A percentile compares a stretch with the other conserved stretches of the same genome.
Evolutionary conservation across 1,140 invertebrate species (phyloP).

Genomic region (Thalassaphorura encarpata): DNA sequence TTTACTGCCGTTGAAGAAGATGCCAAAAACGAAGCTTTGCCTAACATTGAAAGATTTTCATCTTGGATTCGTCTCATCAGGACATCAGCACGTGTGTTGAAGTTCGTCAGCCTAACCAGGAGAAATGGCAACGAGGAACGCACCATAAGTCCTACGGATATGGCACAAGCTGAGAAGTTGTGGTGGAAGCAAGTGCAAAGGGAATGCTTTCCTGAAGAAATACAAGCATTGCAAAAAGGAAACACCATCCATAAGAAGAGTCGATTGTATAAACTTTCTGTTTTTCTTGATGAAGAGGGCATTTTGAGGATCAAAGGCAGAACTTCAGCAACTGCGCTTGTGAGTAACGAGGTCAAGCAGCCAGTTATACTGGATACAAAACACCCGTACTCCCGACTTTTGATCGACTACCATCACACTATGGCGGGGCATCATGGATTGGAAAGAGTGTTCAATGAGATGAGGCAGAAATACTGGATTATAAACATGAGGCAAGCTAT

Average conservation of each 20-base stretch:
- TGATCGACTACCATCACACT: constrained; percentile 10
- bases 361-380: constrained; percentile 16
- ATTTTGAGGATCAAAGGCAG: constrained; percentile 12
- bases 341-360: not conserved
- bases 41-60: too few species aligned
- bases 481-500: constrained; percentile 6
- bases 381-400: not conserved
- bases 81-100: too few species aligned
- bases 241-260: constrained; percentile 9
- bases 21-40: too few species aligned
- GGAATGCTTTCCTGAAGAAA: not conserved
- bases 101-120: too few species aligned
- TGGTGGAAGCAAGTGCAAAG: not conserved
- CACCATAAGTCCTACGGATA: not conserved
- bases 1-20: too few species aligned
- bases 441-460: constrained; percentile 2
- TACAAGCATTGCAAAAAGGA: not conserved
- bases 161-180: constrained; percentile 1
- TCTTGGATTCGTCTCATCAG: too few species aligned
- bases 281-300: constrained; percentile 27
- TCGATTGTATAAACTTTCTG: constrained; percentile 37
- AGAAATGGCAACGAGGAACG: too few species aligned
- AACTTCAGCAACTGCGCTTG: not conserved
- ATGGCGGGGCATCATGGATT: constrained; percentile 5
- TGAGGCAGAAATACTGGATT: constrained; percentile 17